Evolutionary conservation across 1,140 invertebrate genomes (phyloP).

Genomic region (Littorina saxatilis): DNA sequence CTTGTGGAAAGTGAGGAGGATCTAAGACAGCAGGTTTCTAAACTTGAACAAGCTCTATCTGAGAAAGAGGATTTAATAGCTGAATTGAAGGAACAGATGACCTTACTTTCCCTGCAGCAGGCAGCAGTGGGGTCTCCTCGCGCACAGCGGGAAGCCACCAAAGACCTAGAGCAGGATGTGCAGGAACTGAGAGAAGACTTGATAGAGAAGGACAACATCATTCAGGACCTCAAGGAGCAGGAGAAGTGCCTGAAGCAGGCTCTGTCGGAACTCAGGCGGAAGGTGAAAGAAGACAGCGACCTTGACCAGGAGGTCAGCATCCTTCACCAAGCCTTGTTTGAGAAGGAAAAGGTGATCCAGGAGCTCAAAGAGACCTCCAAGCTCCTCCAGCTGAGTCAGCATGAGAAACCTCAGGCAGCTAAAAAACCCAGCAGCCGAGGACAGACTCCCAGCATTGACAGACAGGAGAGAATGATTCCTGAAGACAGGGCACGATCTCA

Average conservation of each 20-base stretch:
- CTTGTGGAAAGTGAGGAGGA: neutral
- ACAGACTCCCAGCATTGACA: neutral
- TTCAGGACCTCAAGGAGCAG: conserved; percentile 44
- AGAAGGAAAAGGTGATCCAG: conserved; percentile 15
- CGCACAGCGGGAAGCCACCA: conserved; percentile 3
- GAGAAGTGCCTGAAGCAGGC: conserved; percentile 34
- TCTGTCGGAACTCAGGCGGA: conserved; percentile 15
- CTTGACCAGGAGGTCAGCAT: conserved; percentile 37
- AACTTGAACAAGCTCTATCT: conserved; percentile 34
- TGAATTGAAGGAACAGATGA: conserved; percentile 44
- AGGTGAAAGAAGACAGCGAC: conserved; percentile 34
- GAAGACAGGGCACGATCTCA: neutral
- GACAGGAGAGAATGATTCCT: neutral
- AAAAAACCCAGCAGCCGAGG: neutral
- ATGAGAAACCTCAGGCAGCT: neutral
- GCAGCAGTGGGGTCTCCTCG: neutral
- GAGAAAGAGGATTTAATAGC: conserved; percentile 43
- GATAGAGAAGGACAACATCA: conserved; percentile 41
- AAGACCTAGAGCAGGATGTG: neutral
- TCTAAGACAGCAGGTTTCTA: neutral
- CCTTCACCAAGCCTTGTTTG: neutral
- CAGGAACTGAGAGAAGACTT: conserved; percentile 40
- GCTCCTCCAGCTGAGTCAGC: neutral
- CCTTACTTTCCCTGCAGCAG: conserved; percentile 1
- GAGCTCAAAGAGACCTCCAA: neutral